phyloP scores from a whole-genome alignment of 2,797 vertebrate genomes.

The Scolopax bukidnonensis region DNA sequence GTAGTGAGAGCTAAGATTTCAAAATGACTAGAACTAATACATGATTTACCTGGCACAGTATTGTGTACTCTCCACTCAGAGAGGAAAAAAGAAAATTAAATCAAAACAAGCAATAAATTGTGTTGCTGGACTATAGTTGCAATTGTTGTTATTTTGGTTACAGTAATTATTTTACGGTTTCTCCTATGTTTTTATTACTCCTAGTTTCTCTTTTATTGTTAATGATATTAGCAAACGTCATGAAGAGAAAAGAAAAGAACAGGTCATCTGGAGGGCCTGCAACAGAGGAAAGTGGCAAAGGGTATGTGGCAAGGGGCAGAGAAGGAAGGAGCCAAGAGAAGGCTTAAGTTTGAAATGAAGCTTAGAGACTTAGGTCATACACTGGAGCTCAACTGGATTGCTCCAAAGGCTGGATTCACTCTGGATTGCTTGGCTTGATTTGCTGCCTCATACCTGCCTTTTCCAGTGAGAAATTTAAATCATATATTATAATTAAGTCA shows the following conservation, averaged over 20 bases:
- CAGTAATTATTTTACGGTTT: neutral
- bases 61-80: neutral
- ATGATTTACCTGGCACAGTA: neutral
- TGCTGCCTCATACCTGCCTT: neutral
- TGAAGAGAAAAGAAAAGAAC: neutral
- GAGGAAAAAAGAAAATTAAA: neutral
- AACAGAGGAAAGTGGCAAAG: neutral
- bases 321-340: neutral
- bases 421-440: neutral
- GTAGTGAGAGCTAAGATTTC: neutral
- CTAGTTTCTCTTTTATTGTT: neutral
- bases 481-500: neutral
- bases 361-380: neutral
- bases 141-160: neutral
- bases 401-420: neutral
- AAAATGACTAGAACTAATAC: neutral
- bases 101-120: neutral
- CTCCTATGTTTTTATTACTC: neutral
- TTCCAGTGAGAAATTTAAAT: neutral
- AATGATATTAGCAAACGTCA: neutral
- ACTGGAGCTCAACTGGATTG: neutral
- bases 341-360: neutral
- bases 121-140: neutral
- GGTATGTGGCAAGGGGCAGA: too few species aligned
- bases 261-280: neutral